phyloP scores from a whole-genome alignment of 2,888 invertebrate genomes.

The Anagyrus pseudococci region DNA sequence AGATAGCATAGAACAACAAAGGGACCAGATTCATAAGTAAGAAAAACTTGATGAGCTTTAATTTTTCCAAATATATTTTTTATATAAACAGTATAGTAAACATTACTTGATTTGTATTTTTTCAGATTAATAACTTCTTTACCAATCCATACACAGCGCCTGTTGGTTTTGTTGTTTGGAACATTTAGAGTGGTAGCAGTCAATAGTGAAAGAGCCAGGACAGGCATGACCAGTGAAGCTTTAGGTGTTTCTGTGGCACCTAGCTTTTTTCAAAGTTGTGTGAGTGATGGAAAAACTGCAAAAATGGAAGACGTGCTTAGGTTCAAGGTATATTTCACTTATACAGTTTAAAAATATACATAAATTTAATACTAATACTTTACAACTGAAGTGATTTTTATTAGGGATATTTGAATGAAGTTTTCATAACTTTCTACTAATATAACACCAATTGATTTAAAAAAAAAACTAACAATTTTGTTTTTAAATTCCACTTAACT shows the following conservation, averaged over 20 bases:
- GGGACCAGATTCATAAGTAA: constrained; percentile 91
- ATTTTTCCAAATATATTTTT: background rate
- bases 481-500: no score
- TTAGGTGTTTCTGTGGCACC: constrained; percentile 95
- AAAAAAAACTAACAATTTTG: no score
- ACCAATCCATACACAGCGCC: constrained; percentile 88
- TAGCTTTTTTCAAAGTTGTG: constrained; percentile 95
- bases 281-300: constrained; percentile 92
- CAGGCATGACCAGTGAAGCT: constrained; percentile 95
- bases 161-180: constrained; percentile 94
- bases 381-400: no score
- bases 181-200: constrained; percentile 95
- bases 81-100: background rate
- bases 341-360: background rate
- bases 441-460: no score
- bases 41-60: constrained; percentile 39
- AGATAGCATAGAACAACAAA: constrained; percentile 82
- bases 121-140: constrained; percentile 85
- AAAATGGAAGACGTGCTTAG: constrained; percentile 95
- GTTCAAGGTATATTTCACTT: constrained; percentile 75
- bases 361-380: no score
- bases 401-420: no score
- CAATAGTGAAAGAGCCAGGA: constrained; percentile 86
- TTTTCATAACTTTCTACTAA: no score
- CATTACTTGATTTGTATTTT: constrained; percentile 40